Conservation (phyloP, 2,113 vertebrate genomes). For the Sebastes schlegelii region DNA sequence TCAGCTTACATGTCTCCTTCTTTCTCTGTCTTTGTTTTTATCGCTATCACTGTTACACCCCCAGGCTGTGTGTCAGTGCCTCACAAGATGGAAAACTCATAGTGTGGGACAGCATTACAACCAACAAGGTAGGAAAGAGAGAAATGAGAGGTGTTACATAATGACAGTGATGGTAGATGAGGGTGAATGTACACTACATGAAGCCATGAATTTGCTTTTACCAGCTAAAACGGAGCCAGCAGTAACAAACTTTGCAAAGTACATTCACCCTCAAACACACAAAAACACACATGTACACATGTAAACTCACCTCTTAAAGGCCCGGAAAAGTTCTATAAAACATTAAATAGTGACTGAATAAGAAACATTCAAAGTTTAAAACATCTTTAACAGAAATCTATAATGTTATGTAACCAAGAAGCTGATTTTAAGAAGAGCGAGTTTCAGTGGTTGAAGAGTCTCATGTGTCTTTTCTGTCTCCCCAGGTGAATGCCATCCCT, state of each 20-base stretch:
- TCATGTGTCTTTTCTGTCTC: not conserved
- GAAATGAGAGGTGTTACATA: not conserved
- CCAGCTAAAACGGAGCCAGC: not conserved
- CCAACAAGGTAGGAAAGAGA: slow-evolving; percentile 91
- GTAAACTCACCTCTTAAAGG: not conserved
- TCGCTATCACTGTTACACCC: slow-evolving; percentile 32
- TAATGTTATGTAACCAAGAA: not conserved
- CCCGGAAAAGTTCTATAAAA: not conserved
- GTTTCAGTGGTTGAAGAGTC: not conserved
- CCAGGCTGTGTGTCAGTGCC: slow-evolving; percentile 94
- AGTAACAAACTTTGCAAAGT: not conserved
- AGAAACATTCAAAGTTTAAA: not conserved
- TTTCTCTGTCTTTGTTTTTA: not conserved
- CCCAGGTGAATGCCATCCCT: slow-evolving; percentile 95
- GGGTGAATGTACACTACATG: not conserved
- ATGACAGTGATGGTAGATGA: not conserved
- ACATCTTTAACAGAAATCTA: not conserved
- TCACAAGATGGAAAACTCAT: slow-evolving; percentile 98
- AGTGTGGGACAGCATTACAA: slow-evolving; percentile 96
- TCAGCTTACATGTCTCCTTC: not conserved
- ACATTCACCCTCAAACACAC: slow-evolving; percentile 6
- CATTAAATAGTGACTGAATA: not conserved
- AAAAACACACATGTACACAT: not conserved
- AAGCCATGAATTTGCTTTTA: not conserved
- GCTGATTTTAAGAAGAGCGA: not conserved